Conservation (phyloP, 2,113 vertebrate genomes). For the Amia ocellicauda region DNA sequence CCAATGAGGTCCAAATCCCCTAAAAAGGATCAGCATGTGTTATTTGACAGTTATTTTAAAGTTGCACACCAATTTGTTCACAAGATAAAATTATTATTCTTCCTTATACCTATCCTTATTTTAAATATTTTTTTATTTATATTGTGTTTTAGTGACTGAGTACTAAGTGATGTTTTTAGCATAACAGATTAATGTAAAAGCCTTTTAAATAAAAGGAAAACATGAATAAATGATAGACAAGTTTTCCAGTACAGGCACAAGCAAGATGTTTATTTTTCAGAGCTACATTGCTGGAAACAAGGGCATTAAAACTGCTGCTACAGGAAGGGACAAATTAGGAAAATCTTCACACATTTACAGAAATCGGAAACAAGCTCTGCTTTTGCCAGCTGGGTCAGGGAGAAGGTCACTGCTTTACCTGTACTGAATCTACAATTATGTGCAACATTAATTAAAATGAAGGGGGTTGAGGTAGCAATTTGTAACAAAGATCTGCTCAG, state of each 20-base stretch:
- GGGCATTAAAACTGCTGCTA: neutral
- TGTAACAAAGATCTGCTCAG: neutral
- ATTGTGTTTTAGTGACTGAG: too few species aligned
- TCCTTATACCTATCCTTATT: slow-evolving; percentile 48
- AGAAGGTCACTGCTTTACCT: slow-evolving; percentile 2
- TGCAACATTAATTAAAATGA: slow-evolving; percentile 21
- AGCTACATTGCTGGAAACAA: neutral
- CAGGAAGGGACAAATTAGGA: neutral
- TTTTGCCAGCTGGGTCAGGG: slow-evolving; percentile 1
- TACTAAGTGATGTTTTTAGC: too few species aligned
- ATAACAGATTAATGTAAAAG: too few species aligned
- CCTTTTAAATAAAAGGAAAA: too few species aligned
- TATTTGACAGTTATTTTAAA: slow-evolving; percentile 16
- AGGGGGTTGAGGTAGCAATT: neutral
- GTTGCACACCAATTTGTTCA: slow-evolving; percentile 49
- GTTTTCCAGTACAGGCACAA: slow-evolving; percentile 27
- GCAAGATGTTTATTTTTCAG: slow-evolving; percentile 23
- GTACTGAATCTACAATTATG: slow-evolving; percentile 16
- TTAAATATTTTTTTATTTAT: slow-evolving; percentile 36
- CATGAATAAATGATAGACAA: slow-evolving; percentile 45
- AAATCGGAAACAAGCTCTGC: slow-evolving; percentile 3
- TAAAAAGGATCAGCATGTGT: neutral
- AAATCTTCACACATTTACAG: slow-evolving; percentile 7
- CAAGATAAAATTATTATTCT: slow-evolving; percentile 41
- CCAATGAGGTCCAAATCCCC: neutral